These are phyloP conservation scores for Premnoplex brunnescens DNA, from an alignment of 2,797 vertebrate species.

Conservation along the genomic window DNA sequence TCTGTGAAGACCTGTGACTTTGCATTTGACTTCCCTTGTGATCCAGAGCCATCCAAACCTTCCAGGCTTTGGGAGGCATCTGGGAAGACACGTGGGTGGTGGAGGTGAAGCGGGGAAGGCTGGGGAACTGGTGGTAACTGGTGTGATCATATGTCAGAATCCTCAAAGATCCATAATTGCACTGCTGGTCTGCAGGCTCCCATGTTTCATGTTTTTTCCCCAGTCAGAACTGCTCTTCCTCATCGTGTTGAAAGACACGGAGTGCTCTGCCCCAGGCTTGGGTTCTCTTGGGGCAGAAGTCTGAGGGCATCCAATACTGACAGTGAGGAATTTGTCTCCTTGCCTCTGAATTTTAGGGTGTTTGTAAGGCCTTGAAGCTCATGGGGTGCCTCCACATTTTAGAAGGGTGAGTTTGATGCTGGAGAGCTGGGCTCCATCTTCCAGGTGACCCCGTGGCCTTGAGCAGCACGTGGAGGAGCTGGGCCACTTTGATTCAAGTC, in stretches of 20 bases:
- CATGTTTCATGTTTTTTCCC: fast-evolving
- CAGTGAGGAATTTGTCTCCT: not conserved
- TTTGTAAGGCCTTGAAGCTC: not conserved
- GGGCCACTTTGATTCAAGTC: not conserved
- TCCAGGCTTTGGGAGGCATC: not conserved
- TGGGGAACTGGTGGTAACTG: not conserved
- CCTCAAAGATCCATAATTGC: not conserved
- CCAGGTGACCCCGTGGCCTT: not conserved
- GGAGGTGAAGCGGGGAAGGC: not conserved
- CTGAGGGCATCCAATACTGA: not conserved
- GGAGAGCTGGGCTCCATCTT: not conserved
- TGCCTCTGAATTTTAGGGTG: not conserved
- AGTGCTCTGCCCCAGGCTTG: not conserved
- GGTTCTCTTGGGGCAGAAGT: not conserved
- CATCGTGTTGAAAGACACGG: not conserved
- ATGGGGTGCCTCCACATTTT: not conserved
- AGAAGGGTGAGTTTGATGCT: not conserved
- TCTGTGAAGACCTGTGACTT: not conserved
- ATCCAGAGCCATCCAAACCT: not conserved
- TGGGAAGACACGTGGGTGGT: not conserved
- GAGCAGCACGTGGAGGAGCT: not conserved
- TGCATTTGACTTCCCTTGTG: not conserved
- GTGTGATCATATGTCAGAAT: fast-evolving
- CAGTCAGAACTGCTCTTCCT: not conserved
- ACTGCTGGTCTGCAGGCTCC: not conserved